These are phyloP conservation scores for Augiades crinisus DNA, from an alignment of 2,888 invertebrate genomes.

Conservation along the genomic window DNA sequence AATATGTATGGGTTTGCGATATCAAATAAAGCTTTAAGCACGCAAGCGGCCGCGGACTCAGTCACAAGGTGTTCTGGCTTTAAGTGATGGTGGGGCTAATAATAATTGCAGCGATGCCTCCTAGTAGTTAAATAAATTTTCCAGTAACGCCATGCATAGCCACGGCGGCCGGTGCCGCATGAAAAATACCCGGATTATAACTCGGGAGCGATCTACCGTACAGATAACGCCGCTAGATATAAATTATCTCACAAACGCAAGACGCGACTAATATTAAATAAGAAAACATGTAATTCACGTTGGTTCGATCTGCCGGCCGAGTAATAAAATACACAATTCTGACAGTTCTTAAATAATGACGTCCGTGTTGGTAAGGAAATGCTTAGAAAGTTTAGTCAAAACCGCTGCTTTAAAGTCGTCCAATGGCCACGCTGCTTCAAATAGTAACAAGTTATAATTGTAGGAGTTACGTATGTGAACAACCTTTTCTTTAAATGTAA, in stretches of 20 bases:
- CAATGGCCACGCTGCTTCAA: slow-evolving; percentile 30
- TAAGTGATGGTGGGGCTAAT: slow-evolving; percentile 42
- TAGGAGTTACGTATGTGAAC: not conserved
- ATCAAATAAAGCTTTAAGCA: slow-evolving; percentile 32
- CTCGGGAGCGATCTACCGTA: slow-evolving; percentile 69
- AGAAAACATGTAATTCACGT: slow-evolving; percentile 79
- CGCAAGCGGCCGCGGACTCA: slow-evolving; percentile 27
- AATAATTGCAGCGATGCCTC: slow-evolving; percentile 67
- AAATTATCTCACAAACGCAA: slow-evolving; percentile 77
- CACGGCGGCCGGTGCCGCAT: slow-evolving; percentile 54
- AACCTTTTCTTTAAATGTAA: not conserved
- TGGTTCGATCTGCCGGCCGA: slow-evolving; percentile 62
- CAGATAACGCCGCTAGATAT: slow-evolving; percentile 73
- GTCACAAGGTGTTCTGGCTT: slow-evolving; percentile 27
- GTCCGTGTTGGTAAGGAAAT: slow-evolving; percentile 72
- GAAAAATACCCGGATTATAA: slow-evolving; percentile 80
- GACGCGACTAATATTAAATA: slow-evolving; percentile 79
- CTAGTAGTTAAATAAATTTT: slow-evolving; percentile 68
- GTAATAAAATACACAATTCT: slow-evolving; percentile 77
- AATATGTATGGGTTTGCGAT: slow-evolving; percentile 45
- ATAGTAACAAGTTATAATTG: slow-evolving; percentile 17
- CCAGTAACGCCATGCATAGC: slow-evolving; percentile 50
- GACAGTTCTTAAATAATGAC: slow-evolving; percentile 80
- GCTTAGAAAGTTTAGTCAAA: slow-evolving; percentile 69
- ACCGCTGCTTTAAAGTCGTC: slow-evolving; percentile 53